A percentile compares a stretch with the other conserved stretches of the same genome.
These are phyloP conservation scores for Gari tellinella DNA, from an alignment of 2,888 invertebrate genomes.

Conservation along the genomic window DNA sequence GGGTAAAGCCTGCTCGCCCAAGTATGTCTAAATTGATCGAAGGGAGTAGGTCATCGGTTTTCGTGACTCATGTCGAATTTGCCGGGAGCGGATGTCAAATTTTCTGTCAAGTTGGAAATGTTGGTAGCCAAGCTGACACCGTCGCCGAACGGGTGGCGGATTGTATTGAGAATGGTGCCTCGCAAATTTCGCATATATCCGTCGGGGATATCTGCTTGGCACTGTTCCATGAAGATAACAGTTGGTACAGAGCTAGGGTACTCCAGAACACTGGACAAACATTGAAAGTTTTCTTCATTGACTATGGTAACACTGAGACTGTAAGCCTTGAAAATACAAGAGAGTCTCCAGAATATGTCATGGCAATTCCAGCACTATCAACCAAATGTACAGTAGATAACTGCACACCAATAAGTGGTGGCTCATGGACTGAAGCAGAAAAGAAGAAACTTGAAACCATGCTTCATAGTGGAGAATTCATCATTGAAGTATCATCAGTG, in stretches of 20 bases:
- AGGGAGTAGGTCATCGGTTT: constrained; percentile 55
- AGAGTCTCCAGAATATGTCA: constrained; percentile 68
- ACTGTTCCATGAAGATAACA: constrained; percentile 70
- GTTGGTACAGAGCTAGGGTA: constrained; percentile 77
- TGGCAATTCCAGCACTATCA: constrained; percentile 72
- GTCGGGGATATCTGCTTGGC: constrained; percentile 63
- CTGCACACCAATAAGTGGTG: constrained; percentile 44
- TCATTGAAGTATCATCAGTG: constrained; percentile 46
- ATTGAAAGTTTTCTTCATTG: constrained; percentile 78
- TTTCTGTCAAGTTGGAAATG: constrained; percentile 64
- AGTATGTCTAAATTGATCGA: constrained; percentile 51
- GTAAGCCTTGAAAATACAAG: constrained; percentile 65
- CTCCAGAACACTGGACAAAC: constrained; percentile 32
- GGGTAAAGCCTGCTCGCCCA: not conserved
- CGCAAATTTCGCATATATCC: constrained; percentile 12
- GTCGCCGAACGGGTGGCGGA: constrained; percentile 55
- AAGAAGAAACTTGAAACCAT: constrained; percentile 50
- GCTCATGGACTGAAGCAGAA: constrained; percentile 50
- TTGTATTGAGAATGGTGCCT: constrained; percentile 41
- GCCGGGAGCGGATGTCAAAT: constrained; percentile 42
- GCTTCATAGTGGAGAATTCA: constrained; percentile 63
- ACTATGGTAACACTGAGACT: constrained; percentile 82
- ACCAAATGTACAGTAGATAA: constrained; percentile 70
- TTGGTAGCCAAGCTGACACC: constrained; percentile 58
- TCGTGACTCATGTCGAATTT: constrained; percentile 70